Conservation (phyloP, 2,888 invertebrate species). For the Charanyca ferruginea region DNA sequence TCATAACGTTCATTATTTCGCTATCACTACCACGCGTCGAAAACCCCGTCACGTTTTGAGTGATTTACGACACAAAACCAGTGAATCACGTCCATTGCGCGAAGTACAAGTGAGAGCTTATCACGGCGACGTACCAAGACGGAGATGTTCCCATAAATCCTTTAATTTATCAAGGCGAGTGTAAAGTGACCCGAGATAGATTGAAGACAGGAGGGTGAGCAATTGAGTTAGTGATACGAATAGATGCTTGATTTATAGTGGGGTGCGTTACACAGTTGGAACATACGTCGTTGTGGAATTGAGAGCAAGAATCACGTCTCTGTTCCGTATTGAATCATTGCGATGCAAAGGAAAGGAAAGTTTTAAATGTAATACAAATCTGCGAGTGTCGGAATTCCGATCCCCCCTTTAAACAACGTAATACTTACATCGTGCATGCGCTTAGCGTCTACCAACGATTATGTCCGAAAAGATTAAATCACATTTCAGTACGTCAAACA, state of each 20-base stretch:
- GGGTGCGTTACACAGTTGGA: not conserved
- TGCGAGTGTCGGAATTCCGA: no score
- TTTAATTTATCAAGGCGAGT: conserved; percentile 54
- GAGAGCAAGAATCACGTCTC: not conserved
- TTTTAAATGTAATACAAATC: no score
- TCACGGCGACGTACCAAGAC: conserved; percentile 23
- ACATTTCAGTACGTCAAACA: no score
- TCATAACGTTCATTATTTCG: conserved; percentile 30
- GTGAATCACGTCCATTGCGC: conserved; percentile 35
- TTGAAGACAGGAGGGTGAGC: conserved; percentile 48
- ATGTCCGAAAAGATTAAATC: no score
- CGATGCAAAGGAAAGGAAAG: no score
- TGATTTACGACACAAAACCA: conserved; percentile 50
- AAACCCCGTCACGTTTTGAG: conserved; percentile 34
- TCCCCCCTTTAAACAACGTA: no score
- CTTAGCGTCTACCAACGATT: no score
- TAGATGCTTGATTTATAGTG: conserved; percentile 50
- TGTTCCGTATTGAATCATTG: no score
- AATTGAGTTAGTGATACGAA: conserved; percentile 53
- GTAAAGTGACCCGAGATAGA: conserved; percentile 54
- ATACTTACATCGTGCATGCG: no score
- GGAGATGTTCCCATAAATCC: conserved; percentile 53
- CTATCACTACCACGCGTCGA: conserved; percentile 22
- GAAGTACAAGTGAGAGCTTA: conserved; percentile 45
- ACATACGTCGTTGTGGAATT: conserved; percentile 11